Percentiles rank a stretch among this genome's conserved stretches.
Conservation (phyloP, 2,113 vertebrate genomes). For the Platanista minor region DNA sequence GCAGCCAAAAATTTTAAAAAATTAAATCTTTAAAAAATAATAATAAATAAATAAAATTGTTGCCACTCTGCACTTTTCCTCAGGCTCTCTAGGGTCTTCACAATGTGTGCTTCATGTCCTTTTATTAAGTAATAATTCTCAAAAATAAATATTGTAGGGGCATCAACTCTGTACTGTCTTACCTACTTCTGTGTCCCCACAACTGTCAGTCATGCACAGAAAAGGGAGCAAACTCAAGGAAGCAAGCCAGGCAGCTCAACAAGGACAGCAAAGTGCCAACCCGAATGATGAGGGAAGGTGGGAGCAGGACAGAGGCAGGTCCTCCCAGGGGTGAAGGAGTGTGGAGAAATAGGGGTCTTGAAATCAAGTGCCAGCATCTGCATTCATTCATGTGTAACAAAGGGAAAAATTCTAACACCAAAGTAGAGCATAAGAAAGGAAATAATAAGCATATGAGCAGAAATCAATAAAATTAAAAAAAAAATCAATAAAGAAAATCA, state of each 20-base stretch:
- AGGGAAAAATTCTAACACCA: neutral
- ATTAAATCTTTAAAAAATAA: too few relatives aligned
- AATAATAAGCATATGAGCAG: neutral
- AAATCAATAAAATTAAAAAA: neutral
- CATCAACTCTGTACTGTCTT: neutral
- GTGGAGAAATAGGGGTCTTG: rapidly evolving
- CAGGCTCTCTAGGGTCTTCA: neutral
- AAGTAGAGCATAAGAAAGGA: neutral
- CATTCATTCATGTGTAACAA: rapidly evolving
- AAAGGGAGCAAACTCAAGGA: rapidly evolving
- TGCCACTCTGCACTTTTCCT: neutral
- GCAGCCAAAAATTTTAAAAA: too few relatives aligned
- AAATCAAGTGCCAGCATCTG: neutral
- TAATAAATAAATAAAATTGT: neutral
- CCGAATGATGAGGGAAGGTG: rapidly evolving
- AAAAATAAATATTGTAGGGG: neutral
- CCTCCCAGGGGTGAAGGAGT: rapidly evolving
- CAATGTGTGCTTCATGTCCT: rapidly evolving
- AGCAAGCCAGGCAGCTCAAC: rapidly evolving
- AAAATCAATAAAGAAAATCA: neutral
- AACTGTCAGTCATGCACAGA: rapidly evolving
- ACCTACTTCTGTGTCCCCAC: neutral
- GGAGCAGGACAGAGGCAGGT: rapidly evolving
- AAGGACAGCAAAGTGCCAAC: rapidly evolving
- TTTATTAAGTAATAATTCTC: neutral